Conservation (phyloP, 2,797 vertebrate genomes). For the Anguilla obscura region DNA sequence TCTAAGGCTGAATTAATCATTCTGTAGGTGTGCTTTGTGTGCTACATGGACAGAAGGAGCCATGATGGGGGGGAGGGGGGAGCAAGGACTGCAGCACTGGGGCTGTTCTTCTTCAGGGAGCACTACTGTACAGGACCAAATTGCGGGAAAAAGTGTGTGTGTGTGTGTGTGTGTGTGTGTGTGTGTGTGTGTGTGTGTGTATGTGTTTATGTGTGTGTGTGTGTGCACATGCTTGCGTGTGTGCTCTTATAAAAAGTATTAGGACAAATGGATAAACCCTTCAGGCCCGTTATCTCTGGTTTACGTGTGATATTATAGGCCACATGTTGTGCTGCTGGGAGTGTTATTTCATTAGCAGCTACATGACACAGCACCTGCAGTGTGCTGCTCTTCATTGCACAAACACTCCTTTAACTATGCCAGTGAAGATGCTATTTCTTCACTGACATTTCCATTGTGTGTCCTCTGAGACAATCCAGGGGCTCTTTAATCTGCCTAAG, state of each 20-base stretch:
- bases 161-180: neutral
- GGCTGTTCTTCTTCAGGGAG: neutral
- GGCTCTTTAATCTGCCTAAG: conserved; percentile 19
- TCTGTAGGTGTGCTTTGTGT: neutral
- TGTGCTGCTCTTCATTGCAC: neutral
- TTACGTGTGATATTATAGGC: neutral
- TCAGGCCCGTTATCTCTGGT: neutral
- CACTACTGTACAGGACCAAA: neutral
- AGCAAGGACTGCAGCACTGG: neutral
- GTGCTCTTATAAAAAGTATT: neutral
- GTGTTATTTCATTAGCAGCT: neutral
- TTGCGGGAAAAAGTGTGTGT: neutral
- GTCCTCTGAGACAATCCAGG: neutral
- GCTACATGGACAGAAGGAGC: neutral
- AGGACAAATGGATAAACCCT: neutral
- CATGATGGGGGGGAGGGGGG: neutral
- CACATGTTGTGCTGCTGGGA: no score
- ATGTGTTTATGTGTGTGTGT: neutral
- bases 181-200: neutral
- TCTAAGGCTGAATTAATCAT: neutral
- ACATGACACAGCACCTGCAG: neutral
- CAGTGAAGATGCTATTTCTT: neutral
- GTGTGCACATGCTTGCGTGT: neutral
- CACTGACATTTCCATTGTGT: neutral
- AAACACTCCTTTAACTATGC: neutral